Conservation (phyloP, 2,113 vertebrate genomes). For the Calypte anna region DNA sequence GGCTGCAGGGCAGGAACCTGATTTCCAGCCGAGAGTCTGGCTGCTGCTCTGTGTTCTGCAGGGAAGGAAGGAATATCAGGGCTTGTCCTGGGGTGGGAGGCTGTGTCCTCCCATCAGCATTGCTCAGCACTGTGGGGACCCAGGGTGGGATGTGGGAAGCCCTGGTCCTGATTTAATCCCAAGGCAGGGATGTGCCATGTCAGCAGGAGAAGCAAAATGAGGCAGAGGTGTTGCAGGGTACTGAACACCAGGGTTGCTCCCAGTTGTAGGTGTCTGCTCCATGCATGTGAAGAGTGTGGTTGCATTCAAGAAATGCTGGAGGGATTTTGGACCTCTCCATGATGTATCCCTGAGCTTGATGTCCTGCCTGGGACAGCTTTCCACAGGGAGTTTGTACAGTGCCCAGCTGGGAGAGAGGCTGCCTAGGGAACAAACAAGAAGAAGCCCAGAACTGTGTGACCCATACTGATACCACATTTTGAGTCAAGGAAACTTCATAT, state of each 20-base stretch:
- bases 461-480: not conserved
- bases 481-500: fast-evolving
- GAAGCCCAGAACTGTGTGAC: not conserved
- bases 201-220: not conserved
- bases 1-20: constrained; percentile 33
- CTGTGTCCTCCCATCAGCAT: not conserved
- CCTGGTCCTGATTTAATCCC: fast-evolving
- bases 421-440: not conserved
- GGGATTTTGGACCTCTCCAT: not conserved
- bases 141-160: too few species aligned
- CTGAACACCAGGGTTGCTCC: not conserved
- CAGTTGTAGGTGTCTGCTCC: fast-evolving
- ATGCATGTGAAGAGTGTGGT: fast-evolving
- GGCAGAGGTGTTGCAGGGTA: not conserved
- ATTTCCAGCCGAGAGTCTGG: not conserved
- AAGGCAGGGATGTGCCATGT: not conserved
- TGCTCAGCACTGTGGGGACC: fast-evolving
- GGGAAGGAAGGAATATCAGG: not conserved
- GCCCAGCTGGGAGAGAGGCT: not conserved
- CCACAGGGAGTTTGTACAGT: fast-evolving
- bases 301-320: not conserved
- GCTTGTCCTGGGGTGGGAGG: not conserved
- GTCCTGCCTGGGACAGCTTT: not conserved
- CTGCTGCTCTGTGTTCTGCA: not conserved
- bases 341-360: not conserved